A percentile compares a stretch with the other conserved stretches of the same genome.
Evolutionary conservation across 1,140 invertebrate species (phyloP).

Genomic region (Sitobion miscanthi): DNA sequence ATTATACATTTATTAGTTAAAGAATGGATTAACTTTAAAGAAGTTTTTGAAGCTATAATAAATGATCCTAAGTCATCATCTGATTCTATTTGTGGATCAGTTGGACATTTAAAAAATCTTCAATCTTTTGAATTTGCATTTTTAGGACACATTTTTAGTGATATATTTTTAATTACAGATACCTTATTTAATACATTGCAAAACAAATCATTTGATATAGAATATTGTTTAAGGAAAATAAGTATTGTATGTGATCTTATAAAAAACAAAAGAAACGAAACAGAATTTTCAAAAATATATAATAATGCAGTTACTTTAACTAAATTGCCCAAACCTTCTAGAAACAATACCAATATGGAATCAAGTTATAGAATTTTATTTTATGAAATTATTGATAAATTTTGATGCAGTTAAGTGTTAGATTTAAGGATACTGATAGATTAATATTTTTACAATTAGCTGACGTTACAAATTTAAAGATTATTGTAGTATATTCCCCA

Average conservation of each 20-base stretch:
- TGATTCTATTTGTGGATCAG: conserved; percentile 23
- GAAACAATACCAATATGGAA: neutral
- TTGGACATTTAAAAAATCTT: neutral
- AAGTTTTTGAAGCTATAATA: neutral
- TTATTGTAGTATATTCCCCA: neutral
- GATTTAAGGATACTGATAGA: neutral
- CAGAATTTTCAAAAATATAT: neutral
- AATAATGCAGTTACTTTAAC: neutral
- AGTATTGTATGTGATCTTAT: neutral
- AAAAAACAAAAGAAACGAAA: neutral
- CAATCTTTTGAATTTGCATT: neutral
- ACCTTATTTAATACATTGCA: conserved; percentile 28
- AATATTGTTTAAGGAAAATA: neutral
- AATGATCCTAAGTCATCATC: neutral
- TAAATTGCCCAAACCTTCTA: neutral
- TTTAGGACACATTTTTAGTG: neutral
- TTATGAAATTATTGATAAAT: conserved; percentile 37
- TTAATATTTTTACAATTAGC: neutral
- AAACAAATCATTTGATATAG: conserved; percentile 35
- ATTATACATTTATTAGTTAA: conserved; percentile 13
- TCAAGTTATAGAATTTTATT: neutral
- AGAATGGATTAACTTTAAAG: neutral
- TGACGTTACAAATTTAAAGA: conserved; percentile 26
- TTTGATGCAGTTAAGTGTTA: neutral
- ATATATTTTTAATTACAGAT: neutral